Percentiles rank a stretch among this genome's conserved stretches.
phyloP scores from a whole-genome alignment of 2,113 vertebrate species.

The Cephalopholis sonnerati region DNA sequence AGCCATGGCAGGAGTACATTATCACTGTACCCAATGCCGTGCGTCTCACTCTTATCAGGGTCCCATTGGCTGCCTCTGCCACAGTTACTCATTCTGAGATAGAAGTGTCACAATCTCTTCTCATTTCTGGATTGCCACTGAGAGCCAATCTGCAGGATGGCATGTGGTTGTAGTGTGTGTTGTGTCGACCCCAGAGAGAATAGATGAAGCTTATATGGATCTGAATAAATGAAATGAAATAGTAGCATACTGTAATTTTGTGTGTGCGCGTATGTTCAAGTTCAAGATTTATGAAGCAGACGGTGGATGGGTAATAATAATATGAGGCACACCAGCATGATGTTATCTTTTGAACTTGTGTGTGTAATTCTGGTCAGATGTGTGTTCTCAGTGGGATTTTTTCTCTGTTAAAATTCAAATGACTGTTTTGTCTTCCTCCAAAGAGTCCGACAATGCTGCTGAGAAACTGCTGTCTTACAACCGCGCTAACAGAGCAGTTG shows the following conservation, averaged over 20 bases:
- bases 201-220: conserved; percentile 6
- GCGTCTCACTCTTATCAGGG: conserved; percentile 49
- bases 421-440: conserved; percentile 1
- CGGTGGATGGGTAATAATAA: background rate
- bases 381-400: conserved; percentile 20
- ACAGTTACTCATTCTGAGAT: conserved; percentile 54
- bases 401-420: conserved; percentile 15
- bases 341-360: background rate
- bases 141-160: conserved; percentile 59
- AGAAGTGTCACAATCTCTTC: conserved; percentile 50
- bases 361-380: conserved; percentile 1
- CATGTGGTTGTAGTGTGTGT: conserved; percentile 11
- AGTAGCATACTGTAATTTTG: conserved; percentile 17
- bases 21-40: conserved; percentile 29
- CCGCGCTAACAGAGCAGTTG: conserved; percentile 86
- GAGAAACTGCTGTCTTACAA: conserved; percentile 88
- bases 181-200: conserved; percentile 15
- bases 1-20: conserved; percentile 40
- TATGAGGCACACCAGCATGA: background rate
- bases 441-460: conserved; percentile 76
- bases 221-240: conserved; percentile 19
- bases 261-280: background rate
- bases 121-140: conserved; percentile 51
- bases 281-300: conserved; percentile 13
- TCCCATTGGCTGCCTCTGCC: conserved; percentile 46